Base-by-base conservation (phyloP, 2,888 invertebrate species). In the Nysson spinosus region DNA sequence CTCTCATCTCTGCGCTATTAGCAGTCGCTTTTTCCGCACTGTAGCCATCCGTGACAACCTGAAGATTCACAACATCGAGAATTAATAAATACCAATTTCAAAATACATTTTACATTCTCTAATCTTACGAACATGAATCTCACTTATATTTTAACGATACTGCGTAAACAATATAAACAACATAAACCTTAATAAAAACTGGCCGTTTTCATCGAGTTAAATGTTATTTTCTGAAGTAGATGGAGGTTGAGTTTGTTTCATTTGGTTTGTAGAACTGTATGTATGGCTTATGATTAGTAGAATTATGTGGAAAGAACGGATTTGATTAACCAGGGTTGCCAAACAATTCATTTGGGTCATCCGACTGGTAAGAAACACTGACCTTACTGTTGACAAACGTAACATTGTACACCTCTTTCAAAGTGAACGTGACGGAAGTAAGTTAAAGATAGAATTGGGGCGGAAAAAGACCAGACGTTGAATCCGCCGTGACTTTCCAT, bases 41-140 rank as follows among this genome's bases (percentile, higher is more conserved):
- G 87, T 92, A 94, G 70, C 94, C 94, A 82, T 95, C 95, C 57
- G 93, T 93, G 14, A 95, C 91, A 26, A 95, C 94, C 89, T 90
- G 72, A 17, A 81, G 80, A 35, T 7, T 26, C n/a, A n/a, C n/a
- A n/a, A n/a, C n/a, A n/a, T 34, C 17, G 3, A 20, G 6, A 17
- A 17, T 20, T 39, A 44, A 19, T 4, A 5, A 26, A 14, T 1
- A 6, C 28, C 28, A 9, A 3, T 28, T 6, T 2, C 28, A 28
- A 28, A 28, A 6, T 9, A 9, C 9, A 9, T n/a, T 9, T 24
- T 24, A n/a, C n/a, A n/a, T n/a, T n/a, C n/a, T n/a, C n/a, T n/a
- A n/a, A n/a, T n/a, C n/a, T n/a, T n/a, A n/a, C n/a, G n/a, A n/a
- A n/a, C n/a, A n/a, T n/a, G n/a, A n/a, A n/a, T n/a, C n/a, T n/a